Percentiles rank a stretch among this genome's conserved stretches.
Conservation (phyloP, 2,888 invertebrate species). For the Antheraea yamamai region DNA sequence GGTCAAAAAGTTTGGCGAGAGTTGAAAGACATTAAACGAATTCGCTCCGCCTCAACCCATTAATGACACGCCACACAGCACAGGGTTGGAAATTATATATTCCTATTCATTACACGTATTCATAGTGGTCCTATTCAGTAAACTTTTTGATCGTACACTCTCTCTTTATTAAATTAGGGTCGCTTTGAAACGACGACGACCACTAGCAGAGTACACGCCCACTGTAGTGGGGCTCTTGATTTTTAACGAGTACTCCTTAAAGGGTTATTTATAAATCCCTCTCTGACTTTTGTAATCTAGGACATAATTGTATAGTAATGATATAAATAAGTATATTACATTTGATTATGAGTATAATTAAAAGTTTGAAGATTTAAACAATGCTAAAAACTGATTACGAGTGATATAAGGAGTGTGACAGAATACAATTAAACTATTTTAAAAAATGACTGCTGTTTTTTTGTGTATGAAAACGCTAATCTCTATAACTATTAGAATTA, state of each 20-base stretch:
- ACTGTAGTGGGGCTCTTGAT: not conserved
- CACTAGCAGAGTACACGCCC: not conserved
- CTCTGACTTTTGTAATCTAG: not conserved
- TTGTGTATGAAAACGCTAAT: no score
- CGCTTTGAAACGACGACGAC: constrained; percentile 3
- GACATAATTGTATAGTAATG: no score
- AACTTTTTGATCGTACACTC: constrained; percentile 11
- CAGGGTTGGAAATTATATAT: constrained; percentile 9
- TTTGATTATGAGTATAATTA: no score
- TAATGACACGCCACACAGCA: not conserved
- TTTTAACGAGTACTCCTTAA: constrained; percentile 10
- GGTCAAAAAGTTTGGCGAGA: no score
- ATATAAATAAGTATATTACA: no score
- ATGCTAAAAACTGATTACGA: no score
- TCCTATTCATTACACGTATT: constrained; percentile 16
- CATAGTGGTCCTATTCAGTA: constrained; percentile 1
- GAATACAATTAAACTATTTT: no score
- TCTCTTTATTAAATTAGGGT: constrained; percentile 11
- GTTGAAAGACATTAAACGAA: not conserved
- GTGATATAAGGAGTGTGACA: no score
- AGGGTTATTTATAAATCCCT: not conserved
- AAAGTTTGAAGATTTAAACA: no score
- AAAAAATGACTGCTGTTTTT: no score
- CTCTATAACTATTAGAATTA: no score
- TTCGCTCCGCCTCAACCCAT: not conserved